Evolutionary conservation across 2,797 vertebrate species (phyloP).

Genomic region (Tragelaphus oryx): DNA sequence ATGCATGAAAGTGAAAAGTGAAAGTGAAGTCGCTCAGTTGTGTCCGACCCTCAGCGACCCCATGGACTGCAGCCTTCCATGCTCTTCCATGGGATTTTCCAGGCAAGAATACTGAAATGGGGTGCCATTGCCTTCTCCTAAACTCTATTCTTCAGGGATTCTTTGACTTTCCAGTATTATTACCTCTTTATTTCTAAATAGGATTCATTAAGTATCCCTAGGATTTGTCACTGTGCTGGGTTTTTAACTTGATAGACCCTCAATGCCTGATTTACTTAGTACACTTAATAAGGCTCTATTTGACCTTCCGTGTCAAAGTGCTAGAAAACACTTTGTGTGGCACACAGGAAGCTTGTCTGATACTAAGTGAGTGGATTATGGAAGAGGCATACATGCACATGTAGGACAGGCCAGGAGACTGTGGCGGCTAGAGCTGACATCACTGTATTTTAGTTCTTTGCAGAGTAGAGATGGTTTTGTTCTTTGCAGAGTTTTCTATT

Average conservation of each 20-base stretch:
- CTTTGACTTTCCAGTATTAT: not conserved
- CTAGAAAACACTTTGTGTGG: not conserved
- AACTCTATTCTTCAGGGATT: not conserved
- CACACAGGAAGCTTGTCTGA: not conserved
- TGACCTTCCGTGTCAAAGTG: not conserved
- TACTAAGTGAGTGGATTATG: not conserved
- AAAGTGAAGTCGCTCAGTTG: too few relatives aligned
- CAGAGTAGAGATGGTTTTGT: not conserved
- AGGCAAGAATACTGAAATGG: too few relatives aligned
- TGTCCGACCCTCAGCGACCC: too few relatives aligned
- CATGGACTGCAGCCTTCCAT: too few relatives aligned
- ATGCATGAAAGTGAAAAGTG: too few relatives aligned
- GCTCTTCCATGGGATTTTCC: too few relatives aligned
- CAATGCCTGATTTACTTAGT: not conserved
- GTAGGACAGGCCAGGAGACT: not conserved
- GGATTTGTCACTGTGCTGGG: not conserved
- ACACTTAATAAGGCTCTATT: not conserved
- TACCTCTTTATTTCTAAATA: slow-evolving; percentile 11
- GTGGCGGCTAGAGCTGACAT: not conserved
- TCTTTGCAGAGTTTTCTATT: not conserved
- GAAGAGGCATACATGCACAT: not conserved
- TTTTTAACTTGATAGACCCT: not conserved
- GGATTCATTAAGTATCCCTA: not conserved
- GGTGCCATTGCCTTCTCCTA: too few relatives aligned
- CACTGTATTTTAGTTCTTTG: not conserved